Conservation (phyloP, 2,888 invertebrate species). For the Adelognathus sp. region DNA sequence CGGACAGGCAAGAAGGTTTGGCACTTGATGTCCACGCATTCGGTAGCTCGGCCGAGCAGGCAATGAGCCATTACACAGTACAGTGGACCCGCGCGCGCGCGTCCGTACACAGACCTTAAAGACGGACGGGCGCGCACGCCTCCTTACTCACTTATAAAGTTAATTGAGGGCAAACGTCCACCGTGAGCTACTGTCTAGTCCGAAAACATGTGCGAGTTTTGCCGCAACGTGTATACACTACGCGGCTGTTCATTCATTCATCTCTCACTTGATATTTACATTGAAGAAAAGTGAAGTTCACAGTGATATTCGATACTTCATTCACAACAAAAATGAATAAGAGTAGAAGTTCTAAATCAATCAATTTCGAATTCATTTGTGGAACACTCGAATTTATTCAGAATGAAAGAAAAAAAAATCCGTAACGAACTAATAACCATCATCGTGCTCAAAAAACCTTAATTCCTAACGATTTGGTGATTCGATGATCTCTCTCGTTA, state of each 20-base stretch:
- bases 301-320: too few species aligned
- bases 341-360: too few species aligned
- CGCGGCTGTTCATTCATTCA: not conserved
- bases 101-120: constrained; percentile 44
- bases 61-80: constrained; percentile 57
- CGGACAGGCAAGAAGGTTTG: constrained; percentile 61
- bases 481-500: too few species aligned
- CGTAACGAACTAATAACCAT: too few species aligned
- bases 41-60: constrained; percentile 35
- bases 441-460: too few species aligned
- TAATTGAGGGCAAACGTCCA: constrained; percentile 81
- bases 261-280: too few species aligned
- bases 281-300: too few species aligned
- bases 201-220: constrained; percentile 73
- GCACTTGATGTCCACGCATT: constrained; percentile 58
- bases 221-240: not conserved
- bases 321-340: too few species aligned
- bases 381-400: too few species aligned
- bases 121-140: constrained; percentile 77
- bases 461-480: too few species aligned
- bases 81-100: constrained; percentile 46
- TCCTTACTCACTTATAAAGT: constrained; percentile 81
- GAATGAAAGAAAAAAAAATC: too few species aligned
- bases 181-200: constrained; percentile 76
- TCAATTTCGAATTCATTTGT: too few species aligned